Percentiles rank a stretch among this genome's conserved stretches.
phyloP scores from a whole-genome alignment of 2,113 vertebrate genomes.

The Rhinoptilus africanus region DNA sequence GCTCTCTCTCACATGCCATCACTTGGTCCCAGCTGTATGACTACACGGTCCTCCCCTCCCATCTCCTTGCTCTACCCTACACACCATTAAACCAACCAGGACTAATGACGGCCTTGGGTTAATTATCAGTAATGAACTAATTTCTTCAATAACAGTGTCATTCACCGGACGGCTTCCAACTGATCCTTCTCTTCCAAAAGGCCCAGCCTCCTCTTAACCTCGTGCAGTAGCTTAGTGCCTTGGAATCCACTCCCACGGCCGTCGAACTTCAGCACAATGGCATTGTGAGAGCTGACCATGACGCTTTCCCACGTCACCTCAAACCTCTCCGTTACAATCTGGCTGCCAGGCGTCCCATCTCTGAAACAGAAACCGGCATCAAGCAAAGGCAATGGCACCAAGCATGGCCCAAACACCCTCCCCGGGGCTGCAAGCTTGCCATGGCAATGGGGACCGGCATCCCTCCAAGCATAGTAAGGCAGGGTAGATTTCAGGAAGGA shows the following conservation, averaged over 20 bases:
- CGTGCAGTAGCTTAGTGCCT: slow-evolving; percentile 89
- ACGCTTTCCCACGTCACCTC: slow-evolving; percentile 87
- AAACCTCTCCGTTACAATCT: slow-evolving; percentile 87
- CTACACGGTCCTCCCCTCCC: not conserved
- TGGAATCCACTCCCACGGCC: slow-evolving; percentile 92
- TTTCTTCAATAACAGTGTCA: not conserved
- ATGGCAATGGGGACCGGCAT: accelerated
- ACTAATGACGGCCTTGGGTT: not conserved
- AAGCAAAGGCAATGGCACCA: accelerated
- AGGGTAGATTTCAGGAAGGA: not conserved
- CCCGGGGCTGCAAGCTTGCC: accelerated
- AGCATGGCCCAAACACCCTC: accelerated
- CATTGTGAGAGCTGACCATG: slow-evolving; percentile 89
- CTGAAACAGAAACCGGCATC: slow-evolving; percentile 65
- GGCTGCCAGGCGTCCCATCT: slow-evolving; percentile 87
- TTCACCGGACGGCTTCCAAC: slow-evolving; percentile 83
- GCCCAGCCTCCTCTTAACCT: slow-evolving; percentile 85
- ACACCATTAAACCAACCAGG: not conserved
- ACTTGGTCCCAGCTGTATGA: not conserved
- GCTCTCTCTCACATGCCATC: not conserved
- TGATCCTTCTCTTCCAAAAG: slow-evolving; percentile 88
- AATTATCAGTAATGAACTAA: not conserved
- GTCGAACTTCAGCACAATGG: slow-evolving; percentile 85
- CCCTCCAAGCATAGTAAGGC: accelerated
- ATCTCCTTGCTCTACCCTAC: not conserved